These are phyloP conservation scores for Eledone cirrhosa DNA, from an alignment of 2,888 invertebrate genomes.

Conservation along the genomic window DNA sequence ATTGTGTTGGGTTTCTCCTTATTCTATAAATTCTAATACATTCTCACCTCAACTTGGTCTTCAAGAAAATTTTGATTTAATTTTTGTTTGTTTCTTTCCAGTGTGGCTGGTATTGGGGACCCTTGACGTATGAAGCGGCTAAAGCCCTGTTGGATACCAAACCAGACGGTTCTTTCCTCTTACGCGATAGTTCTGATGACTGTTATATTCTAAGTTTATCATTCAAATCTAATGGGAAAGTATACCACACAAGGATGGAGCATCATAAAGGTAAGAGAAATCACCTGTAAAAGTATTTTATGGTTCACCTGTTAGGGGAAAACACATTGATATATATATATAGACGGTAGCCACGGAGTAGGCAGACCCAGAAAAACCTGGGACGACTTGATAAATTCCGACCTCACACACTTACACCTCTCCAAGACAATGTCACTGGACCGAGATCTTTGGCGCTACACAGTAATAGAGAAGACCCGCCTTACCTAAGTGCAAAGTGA, in stretches of 20 bases:
- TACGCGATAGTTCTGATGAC: constrained; percentile 80
- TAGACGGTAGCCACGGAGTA: no score
- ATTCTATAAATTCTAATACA: no score
- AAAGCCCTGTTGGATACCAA: constrained; percentile 76
- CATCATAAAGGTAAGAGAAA: constrained; percentile 73
- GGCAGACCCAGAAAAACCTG: no score
- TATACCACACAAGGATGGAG: constrained; percentile 80
- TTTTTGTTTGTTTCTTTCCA: constrained; percentile 38
- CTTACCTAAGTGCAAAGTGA: no score
- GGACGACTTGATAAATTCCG: no score
- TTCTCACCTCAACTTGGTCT: not conserved
- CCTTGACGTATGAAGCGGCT: constrained; percentile 77
- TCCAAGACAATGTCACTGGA: no score
- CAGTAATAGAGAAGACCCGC: no score
- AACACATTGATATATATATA: no score
- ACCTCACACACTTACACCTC: no score
- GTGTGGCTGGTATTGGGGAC: constrained; percentile 82
- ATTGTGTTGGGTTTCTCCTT: not conserved
- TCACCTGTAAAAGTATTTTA: not conserved
- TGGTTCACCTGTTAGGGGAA: no score
- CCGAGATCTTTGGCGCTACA: no score
- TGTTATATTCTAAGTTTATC: constrained; percentile 78
- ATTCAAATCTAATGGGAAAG: constrained; percentile 75
- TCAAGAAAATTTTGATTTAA: no score
- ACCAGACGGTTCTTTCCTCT: constrained; percentile 80